phyloP scores from a whole-genome alignment of 2,888 invertebrate species.

The Eupsilia transversa region DNA sequence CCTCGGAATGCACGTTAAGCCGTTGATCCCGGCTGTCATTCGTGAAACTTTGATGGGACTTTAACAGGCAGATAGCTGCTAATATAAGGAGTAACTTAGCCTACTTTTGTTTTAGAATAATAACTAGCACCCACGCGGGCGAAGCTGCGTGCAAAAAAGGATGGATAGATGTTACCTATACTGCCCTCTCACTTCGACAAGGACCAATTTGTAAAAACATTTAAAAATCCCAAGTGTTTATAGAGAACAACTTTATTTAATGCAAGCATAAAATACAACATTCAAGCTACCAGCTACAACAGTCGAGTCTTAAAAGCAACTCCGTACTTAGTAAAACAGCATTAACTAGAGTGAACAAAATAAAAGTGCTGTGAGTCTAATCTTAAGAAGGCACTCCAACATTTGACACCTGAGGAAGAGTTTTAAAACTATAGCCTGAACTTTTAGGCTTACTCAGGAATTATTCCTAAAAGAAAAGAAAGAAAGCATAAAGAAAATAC shows the following conservation, averaged over 20 bases:
- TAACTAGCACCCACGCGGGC: too few relatives aligned
- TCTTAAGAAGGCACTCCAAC: slow-evolving; percentile 37
- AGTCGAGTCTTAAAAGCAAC: slow-evolving; percentile 23
- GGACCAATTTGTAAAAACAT: neutral
- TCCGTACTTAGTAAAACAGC: slow-evolving; percentile 29
- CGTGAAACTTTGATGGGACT: neutral
- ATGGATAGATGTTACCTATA: neutral
- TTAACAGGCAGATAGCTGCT: too few relatives aligned
- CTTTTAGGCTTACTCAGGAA: neutral
- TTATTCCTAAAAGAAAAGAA: too few relatives aligned
- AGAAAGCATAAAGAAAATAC: too few relatives aligned
- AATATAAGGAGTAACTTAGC: too few relatives aligned
- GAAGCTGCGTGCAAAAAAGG: too few relatives aligned
- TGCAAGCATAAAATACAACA: slow-evolving; percentile 42
- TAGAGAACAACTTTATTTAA: slow-evolving; percentile 6
- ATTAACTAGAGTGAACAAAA: slow-evolving; percentile 37
- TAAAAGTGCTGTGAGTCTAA: slow-evolving; percentile 35
- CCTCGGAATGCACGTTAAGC: neutral
- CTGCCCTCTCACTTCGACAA: neutral
- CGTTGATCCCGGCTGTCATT: neutral
- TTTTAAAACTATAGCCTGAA: slow-evolving; percentile 34
- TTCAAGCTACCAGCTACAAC: slow-evolving; percentile 7
- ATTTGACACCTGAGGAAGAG: slow-evolving; percentile 40
- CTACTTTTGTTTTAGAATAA: too few relatives aligned
- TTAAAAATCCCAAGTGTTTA: slow-evolving; percentile 8